phyloP scores from a whole-genome alignment of 2,888 invertebrate species.

The Hartigia nigra region DNA sequence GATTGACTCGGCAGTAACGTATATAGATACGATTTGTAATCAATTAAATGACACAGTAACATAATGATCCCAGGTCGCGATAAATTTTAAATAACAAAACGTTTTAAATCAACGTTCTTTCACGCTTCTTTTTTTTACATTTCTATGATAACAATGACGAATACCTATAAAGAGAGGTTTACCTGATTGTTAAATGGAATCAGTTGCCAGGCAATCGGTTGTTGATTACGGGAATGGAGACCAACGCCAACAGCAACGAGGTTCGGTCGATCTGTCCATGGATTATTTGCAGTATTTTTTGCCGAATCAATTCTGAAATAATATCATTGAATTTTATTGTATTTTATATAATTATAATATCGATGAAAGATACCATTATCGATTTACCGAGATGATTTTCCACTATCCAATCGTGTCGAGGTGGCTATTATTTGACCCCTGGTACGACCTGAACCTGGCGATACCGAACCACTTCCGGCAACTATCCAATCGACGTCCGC shows the following conservation, averaged over 20 bases:
- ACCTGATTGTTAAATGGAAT: constrained; percentile 26
- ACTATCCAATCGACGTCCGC: constrained; percentile 84
- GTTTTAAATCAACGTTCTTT: background rate
- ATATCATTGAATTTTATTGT: constrained; percentile 7
- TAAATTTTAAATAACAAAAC: background rate
- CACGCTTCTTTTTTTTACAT: background rate
- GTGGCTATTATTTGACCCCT: constrained; percentile 55
- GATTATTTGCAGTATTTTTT: constrained; percentile 32
- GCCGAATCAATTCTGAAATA: constrained; percentile 33
- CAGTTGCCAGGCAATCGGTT: constrained; percentile 50
- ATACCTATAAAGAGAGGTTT: background rate
- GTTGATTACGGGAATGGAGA: constrained; percentile 35
- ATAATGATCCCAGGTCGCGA: background rate
- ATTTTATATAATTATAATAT: background rate
- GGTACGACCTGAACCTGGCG: constrained; percentile 67
- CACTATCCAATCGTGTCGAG: constrained; percentile 39
- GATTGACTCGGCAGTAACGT: constrained; percentile 1
- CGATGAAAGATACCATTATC: background rate
- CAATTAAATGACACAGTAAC: constrained; percentile 16
- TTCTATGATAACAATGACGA: background rate
- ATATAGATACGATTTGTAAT: constrained; percentile 10
- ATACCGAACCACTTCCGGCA: constrained; percentile 72
- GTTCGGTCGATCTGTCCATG: constrained; percentile 40
- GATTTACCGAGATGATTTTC: constrained; percentile 43
- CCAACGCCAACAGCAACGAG: constrained; percentile 48